Evolutionary conservation across 2,113 vertebrate species (phyloP).

Genomic region (Antidorcas marsupialis): DNA sequence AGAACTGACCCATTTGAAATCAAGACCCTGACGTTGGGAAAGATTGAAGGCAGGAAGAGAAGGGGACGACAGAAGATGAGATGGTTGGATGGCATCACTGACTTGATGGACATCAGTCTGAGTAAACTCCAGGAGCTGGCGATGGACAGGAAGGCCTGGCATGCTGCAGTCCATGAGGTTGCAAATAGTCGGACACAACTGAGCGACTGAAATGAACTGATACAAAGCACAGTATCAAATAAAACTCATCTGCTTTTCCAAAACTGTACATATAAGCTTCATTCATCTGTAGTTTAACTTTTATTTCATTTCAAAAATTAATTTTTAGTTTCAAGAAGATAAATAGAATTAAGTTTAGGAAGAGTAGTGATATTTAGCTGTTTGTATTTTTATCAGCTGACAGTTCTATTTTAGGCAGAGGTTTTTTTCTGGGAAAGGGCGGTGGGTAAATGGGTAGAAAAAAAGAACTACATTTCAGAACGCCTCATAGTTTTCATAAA

Average conservation of each 20-base stretch:
- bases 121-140: not conserved
- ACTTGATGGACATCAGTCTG: not conserved
- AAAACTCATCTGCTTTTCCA: not conserved
- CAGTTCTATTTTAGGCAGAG: not conserved
- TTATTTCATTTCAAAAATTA: not conserved
- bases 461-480: slow-evolving; percentile 3
- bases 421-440: not conserved
- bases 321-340: not conserved
- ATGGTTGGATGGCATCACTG: not conserved
- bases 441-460: not conserved
- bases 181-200: not conserved
- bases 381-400: not conserved
- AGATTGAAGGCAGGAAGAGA: not conserved
- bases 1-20: not conserved
- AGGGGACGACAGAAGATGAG: not conserved
- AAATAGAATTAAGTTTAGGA: not conserved
- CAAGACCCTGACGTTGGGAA: not conserved
- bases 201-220: not conserved
- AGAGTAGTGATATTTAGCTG: not conserved
- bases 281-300: not conserved
- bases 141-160: not conserved
- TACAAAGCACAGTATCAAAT: not conserved
- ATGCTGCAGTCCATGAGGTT: not conserved
- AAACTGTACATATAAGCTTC: not conserved
- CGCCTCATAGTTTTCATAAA: not conserved